phyloP scores from a whole-genome alignment of 2,113 vertebrate species.

The Eulacestoma nigropectus region DNA sequence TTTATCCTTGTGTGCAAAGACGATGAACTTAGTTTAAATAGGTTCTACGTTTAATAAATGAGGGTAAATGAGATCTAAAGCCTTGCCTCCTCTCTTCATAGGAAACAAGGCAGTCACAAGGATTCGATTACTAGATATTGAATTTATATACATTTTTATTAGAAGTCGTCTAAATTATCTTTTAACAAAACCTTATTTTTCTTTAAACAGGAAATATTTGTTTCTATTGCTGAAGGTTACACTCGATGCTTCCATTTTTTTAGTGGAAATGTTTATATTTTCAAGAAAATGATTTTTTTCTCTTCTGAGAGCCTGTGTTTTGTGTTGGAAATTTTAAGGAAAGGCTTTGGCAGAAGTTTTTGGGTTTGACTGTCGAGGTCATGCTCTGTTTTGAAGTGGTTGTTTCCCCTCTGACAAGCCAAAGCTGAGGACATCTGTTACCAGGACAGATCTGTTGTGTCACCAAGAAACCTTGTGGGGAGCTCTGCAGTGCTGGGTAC shows the following conservation, averaged over 20 bases:
- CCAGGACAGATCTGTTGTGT: neutral
- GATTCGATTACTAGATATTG: neutral
- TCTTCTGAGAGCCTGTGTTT: neutral
- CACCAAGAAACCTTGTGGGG: neutral
- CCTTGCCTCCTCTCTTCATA: neutral
- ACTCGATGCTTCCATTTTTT: neutral
- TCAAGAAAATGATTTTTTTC: neutral
- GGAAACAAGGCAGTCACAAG: neutral
- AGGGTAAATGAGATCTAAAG: neutral
- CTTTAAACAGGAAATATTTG: neutral
- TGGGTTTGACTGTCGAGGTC: neutral
- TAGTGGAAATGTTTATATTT: neutral
- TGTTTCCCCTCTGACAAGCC: neutral
- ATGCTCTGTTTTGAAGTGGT: neutral
- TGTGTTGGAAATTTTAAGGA: neutral
- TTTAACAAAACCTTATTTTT: neutral
- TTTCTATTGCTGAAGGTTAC: neutral
- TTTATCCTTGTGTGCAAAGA: neutral
- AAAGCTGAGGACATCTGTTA: neutral
- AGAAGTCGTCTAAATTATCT: neutral
- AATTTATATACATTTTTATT: neutral
- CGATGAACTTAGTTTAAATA: neutral
- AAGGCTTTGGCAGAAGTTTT: neutral
- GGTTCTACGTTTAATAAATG: neutral
- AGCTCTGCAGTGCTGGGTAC: neutral